These are phyloP conservation scores for Campoplex nolae DNA, from an alignment of 2,888 invertebrate species.

Conservation along the genomic window DNA sequence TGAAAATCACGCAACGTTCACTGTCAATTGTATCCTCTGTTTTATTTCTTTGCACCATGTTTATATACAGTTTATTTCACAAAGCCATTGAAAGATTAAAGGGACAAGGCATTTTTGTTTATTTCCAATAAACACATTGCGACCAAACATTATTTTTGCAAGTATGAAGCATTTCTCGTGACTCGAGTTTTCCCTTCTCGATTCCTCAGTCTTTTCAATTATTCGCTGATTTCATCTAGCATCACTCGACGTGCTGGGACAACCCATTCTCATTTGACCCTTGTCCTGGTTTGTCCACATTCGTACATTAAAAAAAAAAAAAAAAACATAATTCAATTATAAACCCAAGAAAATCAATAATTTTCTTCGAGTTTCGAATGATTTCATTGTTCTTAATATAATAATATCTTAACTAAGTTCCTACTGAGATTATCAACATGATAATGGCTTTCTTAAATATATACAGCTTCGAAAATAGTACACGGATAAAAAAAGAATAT, in stretches of 20 bases:
- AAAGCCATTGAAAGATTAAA: constrained; percentile 2
- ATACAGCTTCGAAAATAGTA: not conserved
- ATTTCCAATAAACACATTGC: not conserved
- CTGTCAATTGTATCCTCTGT: constrained; percentile 23
- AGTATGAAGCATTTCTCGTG: not conserved
- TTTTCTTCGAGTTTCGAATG: not conserved
- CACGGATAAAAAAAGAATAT: too few species aligned
- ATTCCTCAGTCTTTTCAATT: not conserved
- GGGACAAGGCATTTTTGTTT: not conserved
- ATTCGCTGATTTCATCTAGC: not conserved
- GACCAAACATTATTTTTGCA: not conserved
- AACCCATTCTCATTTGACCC: not conserved
- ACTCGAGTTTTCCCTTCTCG: not conserved
- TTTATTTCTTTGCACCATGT: constrained; percentile 60
- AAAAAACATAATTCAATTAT: not conserved
- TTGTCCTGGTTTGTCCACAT: not conserved
- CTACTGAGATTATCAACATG: not conserved
- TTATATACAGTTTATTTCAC: constrained; percentile 70
- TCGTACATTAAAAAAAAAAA: not conserved
- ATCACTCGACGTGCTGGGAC: not conserved
- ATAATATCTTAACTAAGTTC: not conserved
- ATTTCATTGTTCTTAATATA: not conserved
- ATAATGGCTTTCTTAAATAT: not conserved
- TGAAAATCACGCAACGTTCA: not conserved
- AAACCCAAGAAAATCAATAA: not conserved